phyloP scores from a whole-genome alignment of 2,797 vertebrate species.

The Periparus ater region DNA sequence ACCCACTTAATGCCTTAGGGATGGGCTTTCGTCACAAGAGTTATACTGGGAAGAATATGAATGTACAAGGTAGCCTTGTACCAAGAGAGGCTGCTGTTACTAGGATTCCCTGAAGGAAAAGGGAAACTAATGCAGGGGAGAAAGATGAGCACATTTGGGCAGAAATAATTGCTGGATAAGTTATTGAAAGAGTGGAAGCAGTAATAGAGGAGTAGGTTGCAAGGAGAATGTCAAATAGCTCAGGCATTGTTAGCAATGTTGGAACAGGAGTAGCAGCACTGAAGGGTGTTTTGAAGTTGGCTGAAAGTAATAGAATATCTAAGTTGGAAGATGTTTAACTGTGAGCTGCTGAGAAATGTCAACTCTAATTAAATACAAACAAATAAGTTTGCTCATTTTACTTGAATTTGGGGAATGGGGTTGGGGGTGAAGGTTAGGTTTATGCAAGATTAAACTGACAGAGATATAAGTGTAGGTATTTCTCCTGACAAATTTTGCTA shows the following conservation, averaged over 20 bases:
- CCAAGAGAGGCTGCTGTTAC: background rate
- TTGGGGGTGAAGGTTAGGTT: background rate
- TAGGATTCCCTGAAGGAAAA: background rate
- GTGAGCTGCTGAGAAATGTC: background rate
- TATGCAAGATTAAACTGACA: background rate
- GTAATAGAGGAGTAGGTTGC: background rate
- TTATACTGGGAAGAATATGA: background rate
- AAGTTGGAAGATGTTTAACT: background rate
- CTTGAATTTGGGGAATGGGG: background rate
- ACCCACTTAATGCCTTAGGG: background rate
- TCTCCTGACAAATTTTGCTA: background rate
- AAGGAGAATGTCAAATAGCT: background rate
- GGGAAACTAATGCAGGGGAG: background rate
- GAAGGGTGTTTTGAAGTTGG: background rate
- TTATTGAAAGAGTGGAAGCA: background rate
- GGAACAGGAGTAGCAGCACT: background rate
- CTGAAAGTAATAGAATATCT: background rate
- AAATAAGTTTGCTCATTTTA: background rate
- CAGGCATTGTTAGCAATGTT: background rate
- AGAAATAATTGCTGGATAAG: background rate
- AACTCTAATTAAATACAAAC: background rate
- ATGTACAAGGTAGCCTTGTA: background rate
- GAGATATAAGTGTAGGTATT: background rate
- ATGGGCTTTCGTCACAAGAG: background rate
- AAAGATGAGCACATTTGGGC: background rate